Base-by-base conservation (phyloP, 2,797 vertebrate species). In the Coilia nasus region DNA sequence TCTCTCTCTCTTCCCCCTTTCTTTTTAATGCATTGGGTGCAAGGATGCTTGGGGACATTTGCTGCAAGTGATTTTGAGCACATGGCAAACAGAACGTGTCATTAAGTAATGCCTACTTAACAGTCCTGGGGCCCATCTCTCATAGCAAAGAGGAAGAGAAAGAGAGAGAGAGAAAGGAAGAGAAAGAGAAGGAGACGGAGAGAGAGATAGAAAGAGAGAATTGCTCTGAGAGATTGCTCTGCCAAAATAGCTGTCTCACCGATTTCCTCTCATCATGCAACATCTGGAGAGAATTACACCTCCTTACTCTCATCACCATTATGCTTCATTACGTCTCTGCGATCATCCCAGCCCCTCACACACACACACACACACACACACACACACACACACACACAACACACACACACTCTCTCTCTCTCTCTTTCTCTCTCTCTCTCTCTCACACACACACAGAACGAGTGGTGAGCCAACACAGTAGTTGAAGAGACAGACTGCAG, bases 231-330 rank as follows among this genome's bases (percentile, higher is more conserved):
- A 89, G 84, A 87, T 89, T 86, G 90, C 88, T 84, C 7, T 25
- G 14, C 64, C 71, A 44, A 44, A 78, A 78, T 78, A 41, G 71
- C 71, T 44, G 31, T 31, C 35, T 78, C 41, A 78, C 71, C 17
- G 17, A 90, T 94, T 94, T 93, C 85, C 78, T 89, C 64, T 87
- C 88, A 93, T 92, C 92, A 92, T 93, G 89, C 93, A 93, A 92
- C 91, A 92, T 92, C 91, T 93, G 92, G 90, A 92, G 87, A 80
- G 81, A 21, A 89, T 93, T 86, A 88, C 87, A 83, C 83, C 56
- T 83, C 83, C 82, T 86, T 87, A 87, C 67, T 82, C 82, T 88
- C 82, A 85, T 84, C 31, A 86, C 82, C 83, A 87, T 90, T 89
- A 89, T 6, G 50, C 46, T 83, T 88, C 78, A 87, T 75, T 81